A percentile compares a stretch with the other conserved stretches of the same genome.
These are phyloP conservation scores for Atta colombica DNA, from an alignment of 1,140 invertebrate species.

Conservation along the genomic window DNA sequence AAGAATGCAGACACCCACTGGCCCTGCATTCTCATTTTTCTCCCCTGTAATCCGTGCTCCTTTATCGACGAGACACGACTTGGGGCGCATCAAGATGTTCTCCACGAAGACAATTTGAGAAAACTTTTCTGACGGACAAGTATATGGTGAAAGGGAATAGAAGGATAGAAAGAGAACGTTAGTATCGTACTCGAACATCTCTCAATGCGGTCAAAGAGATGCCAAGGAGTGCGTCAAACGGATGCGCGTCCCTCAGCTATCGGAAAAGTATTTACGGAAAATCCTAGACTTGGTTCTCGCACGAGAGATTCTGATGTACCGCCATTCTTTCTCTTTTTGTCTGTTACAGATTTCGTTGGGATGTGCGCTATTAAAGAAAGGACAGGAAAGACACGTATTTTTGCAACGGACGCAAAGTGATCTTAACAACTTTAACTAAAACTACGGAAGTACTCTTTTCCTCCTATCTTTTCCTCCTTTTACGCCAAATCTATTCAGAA, in stretches of 20 bases:
- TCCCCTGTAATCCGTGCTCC: slow-evolving; percentile 35
- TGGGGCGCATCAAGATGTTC: slow-evolving; percentile 32
- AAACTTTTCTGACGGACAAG: slow-evolving; percentile 51
- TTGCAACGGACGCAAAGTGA: slow-evolving; percentile 4
- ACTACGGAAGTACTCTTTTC: background rate
- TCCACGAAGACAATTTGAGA: slow-evolving; percentile 41
- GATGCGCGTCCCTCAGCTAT: slow-evolving; percentile 24
- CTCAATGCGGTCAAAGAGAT: slow-evolving; percentile 45
- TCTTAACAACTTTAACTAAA: slow-evolving; percentile 19
- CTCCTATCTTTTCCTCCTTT: too few species aligned
- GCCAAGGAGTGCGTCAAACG: slow-evolving; percentile 1
- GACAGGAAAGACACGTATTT: background rate
- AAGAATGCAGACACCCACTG: background rate
- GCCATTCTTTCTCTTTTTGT: slow-evolving; percentile 28
- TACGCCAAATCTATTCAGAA: background rate
- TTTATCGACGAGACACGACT: slow-evolving; percentile 22
- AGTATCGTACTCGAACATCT: slow-evolving; percentile 23
- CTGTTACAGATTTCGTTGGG: slow-evolving; percentile 40
- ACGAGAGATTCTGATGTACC: slow-evolving; percentile 40
- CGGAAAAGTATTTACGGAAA: slow-evolving; percentile 60
- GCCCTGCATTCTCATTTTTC: background rate
- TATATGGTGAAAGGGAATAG: background rate
- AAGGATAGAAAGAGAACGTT: background rate
- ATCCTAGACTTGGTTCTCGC: slow-evolving; percentile 37
- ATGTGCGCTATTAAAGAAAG: slow-evolving; percentile 13